Conservation (phyloP, 2,797 vertebrate genomes). For the Pantherophis vulpinus region DNA sequence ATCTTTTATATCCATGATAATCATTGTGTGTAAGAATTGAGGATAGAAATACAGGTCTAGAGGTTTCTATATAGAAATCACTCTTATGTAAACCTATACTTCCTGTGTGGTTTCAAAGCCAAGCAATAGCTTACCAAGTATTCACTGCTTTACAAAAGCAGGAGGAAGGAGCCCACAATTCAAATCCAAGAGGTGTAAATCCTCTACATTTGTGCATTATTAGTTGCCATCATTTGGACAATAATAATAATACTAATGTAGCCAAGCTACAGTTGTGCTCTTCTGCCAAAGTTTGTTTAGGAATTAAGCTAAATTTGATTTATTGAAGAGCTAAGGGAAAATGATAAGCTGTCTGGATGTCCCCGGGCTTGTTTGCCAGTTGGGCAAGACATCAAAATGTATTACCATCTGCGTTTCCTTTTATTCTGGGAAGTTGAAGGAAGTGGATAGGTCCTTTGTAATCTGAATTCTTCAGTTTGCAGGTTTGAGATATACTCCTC, state of each 20-base stretch:
- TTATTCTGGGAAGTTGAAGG: background rate
- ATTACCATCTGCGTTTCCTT: background rate
- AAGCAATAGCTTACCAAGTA: background rate
- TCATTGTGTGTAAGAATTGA: background rate
- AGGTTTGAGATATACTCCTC: background rate
- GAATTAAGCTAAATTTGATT: background rate
- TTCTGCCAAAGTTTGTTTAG: background rate
- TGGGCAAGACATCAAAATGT: background rate
- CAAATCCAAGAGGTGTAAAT: background rate
- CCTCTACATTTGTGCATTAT: background rate
- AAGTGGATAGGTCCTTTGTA: background rate
- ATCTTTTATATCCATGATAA: background rate
- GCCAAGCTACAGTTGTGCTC: background rate
- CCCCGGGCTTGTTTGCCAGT: background rate
- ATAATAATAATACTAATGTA: background rate
- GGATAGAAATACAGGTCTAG: background rate
- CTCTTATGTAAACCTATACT: background rate
- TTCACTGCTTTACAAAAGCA: background rate
- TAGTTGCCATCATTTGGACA: background rate
- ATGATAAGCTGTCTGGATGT: background rate
- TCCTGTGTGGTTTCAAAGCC: background rate
- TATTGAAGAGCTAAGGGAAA: background rate
- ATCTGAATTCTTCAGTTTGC: background rate
- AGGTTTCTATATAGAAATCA: background rate
- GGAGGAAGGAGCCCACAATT: background rate